A percentile compares a stretch with the other conserved stretches of the same genome.
Evolutionary conservation across 2,888 invertebrate genomes (phyloP).

Genomic region (Troilus luridus): DNA sequence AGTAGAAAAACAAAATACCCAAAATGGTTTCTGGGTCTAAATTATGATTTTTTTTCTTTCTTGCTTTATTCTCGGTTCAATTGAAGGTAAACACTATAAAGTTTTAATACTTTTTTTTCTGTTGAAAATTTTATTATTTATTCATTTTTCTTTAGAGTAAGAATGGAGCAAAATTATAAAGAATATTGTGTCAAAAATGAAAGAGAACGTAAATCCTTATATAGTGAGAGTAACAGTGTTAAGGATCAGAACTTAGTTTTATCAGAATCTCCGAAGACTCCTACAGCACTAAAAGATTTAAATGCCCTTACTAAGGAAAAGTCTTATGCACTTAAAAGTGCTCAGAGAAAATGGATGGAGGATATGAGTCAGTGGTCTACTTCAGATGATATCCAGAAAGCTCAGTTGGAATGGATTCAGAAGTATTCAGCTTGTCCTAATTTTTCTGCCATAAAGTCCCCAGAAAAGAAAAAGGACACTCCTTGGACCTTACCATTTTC

Average conservation of each 20-base stretch:
- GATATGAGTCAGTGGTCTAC: conserved; percentile 17
- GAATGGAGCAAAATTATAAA: conserved; percentile 22
- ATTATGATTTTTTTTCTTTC: neutral
- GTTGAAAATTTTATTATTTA: neutral
- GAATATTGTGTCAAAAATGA: neutral
- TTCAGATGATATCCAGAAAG: conserved; percentile 41
- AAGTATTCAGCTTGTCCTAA: conserved; percentile 7
- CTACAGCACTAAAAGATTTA: conserved; percentile 31
- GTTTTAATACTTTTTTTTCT: neutral
- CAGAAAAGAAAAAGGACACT: conserved; percentile 39
- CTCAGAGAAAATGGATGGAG: conserved; percentile 52
- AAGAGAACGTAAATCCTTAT: conserved; percentile 2
- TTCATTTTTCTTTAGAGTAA: neutral
- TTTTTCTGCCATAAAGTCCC: neutral
- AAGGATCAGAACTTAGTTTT: neutral
- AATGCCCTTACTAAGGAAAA: conserved; percentile 8
- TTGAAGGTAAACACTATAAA: neutral
- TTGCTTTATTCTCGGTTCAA: neutral
- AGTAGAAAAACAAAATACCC: neutral
- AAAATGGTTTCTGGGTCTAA: neutral
- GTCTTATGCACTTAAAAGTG: conserved; percentile 18
- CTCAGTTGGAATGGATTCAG: conserved; percentile 27
- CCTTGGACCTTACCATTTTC: conserved; percentile 29
- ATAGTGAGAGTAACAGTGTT: neutral
- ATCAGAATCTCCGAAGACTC: neutral